Evolutionary conservation across 2,113 vertebrate species (phyloP).

Genomic region (Lonchura striata): DNA sequence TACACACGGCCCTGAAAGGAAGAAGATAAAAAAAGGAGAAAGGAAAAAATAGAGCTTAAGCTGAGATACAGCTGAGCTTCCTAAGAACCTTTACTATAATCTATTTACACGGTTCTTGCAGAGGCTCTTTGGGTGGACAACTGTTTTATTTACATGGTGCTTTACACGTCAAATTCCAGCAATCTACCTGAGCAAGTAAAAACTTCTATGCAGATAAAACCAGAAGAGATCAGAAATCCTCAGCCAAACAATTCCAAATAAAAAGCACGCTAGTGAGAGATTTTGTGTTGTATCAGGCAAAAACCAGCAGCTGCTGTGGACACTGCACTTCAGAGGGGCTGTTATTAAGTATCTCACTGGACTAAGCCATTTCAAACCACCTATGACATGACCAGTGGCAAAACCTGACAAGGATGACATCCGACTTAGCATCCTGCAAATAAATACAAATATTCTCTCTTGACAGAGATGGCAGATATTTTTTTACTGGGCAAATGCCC

Average conservation of each 20-base stretch:
- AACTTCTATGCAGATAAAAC: neutral
- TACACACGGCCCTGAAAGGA: neutral
- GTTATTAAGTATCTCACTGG: neutral
- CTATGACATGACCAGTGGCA: neutral
- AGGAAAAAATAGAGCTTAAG: neutral
- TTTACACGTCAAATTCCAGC: neutral
- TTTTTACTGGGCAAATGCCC: neutral
- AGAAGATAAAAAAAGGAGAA: neutral
- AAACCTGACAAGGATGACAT: neutral
- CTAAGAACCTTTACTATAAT: neutral
- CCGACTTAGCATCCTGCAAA: neutral
- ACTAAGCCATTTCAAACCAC: neutral
- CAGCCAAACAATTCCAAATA: neutral
- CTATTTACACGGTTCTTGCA: neutral
- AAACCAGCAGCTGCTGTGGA: neutral
- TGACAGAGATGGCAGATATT: neutral
- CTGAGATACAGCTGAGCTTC: neutral
- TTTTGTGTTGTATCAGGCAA: neutral
- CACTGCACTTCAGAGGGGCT: neutral
- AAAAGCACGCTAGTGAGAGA: neutral
- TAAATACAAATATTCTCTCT: neutral
- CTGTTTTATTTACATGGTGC: neutral
- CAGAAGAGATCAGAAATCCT: neutral
- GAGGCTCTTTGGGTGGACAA: neutral
- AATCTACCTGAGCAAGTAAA: neutral